Evolutionary conservation across 2,888 invertebrate genomes (phyloP).

Genomic region (Meteorus cinctellus): DNA sequence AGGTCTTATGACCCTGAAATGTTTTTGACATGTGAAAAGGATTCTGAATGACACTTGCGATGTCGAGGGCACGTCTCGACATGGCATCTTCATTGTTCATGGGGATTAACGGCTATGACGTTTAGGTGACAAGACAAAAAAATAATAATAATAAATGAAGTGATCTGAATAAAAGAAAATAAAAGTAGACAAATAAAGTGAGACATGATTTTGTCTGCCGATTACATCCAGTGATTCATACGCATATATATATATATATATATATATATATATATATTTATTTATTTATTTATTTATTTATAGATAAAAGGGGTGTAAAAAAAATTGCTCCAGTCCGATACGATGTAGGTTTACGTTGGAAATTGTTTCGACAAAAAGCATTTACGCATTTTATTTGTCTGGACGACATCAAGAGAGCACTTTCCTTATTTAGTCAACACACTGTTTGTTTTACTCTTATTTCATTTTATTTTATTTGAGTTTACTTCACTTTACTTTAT

Average conservation of each 20-base stretch:
- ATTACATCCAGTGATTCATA: constrained; percentile 27
- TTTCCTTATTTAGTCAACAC: constrained; percentile 27
- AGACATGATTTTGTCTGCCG: constrained; percentile 3
- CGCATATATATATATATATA: neutral
- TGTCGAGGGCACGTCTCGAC: constrained; percentile 54
- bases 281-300: neutral
- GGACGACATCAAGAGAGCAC: constrained; percentile 27
- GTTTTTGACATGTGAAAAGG: constrained; percentile 49
- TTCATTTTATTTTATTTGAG: too few relatives aligned
- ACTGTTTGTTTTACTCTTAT: neutral
- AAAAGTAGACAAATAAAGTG: constrained; percentile 30
- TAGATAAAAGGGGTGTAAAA: neutral
- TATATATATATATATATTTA: neutral
- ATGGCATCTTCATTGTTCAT: constrained; percentile 62
- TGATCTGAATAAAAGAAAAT: constrained; percentile 46
- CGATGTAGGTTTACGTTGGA: constrained; percentile 2
- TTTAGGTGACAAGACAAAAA: constrained; percentile 20
- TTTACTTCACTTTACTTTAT: too few relatives aligned
- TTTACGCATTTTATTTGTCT: constrained; percentile 31
- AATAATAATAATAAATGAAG: constrained; percentile 22
- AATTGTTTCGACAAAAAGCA: constrained; percentile 10
- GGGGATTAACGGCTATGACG: constrained; percentile 63
- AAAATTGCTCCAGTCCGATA: neutral
- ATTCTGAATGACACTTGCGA: constrained; percentile 49
- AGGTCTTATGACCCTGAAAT: constrained; percentile 46